Evolutionary conservation across 2,113 vertebrate genomes (phyloP), one percentile per base, ranked within the genome.

Genomic region (Callopanchax toddi): DNA sequence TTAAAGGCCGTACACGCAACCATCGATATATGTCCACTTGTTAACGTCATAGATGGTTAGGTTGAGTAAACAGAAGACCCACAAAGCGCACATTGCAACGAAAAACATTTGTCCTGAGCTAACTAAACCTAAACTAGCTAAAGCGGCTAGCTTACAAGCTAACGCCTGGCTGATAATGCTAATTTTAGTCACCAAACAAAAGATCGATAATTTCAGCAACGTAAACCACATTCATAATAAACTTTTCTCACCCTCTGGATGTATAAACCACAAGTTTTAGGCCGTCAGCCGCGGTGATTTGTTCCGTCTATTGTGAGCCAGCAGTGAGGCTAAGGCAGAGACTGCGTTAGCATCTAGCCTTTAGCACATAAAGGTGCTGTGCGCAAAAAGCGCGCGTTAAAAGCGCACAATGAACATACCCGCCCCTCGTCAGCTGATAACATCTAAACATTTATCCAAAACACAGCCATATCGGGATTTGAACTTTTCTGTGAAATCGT

Each of bases 321-420:
- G 17, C 10, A 20, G 11, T 39, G 39, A 65, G 57, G 71, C 66
- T 65, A 65, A 32, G 32, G 46, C 40, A 20, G n/a, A 2, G 0
- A 68, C 78, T 86, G 80, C 42, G 13, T 79, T 89, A 88, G 86
- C 88, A 74, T 59, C 1, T 79, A 88, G 76, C 77, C 25, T 52
- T 29, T 9, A 48, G 54, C 76, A 60, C 76, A 70, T 54, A 82
- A 74, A 78, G 73, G 54, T 67, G 58, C 51, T n/a, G 66, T 66
- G 76, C 60, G 73, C 64, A 88, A 87, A 90, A 90, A 89, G 86
- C 87, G 89, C 89, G 89, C 68, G 86, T 59, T 84, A 58, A 34
- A 68, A 66, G 52, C 75, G 83, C 79, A 90, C 86, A 87, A 83
- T 78, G 39, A 71, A 67, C 2, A 73, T 64, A 40, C 70, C 78